phyloP scores from a whole-genome alignment of 2,797 vertebrate species.

The Acanthornis magna region DNA sequence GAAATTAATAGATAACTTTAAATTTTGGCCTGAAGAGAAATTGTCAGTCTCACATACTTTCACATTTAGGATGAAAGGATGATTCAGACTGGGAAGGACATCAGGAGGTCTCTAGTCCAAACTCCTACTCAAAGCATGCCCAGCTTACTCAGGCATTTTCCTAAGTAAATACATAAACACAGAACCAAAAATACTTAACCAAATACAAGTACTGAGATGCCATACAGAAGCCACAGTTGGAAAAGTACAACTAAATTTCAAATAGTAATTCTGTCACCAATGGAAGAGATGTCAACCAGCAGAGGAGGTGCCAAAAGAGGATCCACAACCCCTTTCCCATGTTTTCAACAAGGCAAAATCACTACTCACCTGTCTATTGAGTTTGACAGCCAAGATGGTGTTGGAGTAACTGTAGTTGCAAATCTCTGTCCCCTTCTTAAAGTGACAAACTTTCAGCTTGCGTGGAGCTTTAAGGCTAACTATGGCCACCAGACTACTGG shows the following conservation, averaged over 20 bases:
- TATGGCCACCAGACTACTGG: conserved; percentile 96
- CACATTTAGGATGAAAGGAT: neutral
- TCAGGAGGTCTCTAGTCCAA: neutral
- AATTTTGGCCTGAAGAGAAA: neutral
- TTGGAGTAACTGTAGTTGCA: conserved; percentile 99
- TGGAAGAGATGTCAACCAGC: neutral
- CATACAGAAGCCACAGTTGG: neutral
- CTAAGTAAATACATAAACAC: neutral
- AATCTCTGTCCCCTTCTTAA: conserved; percentile 99
- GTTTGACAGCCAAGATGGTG: conserved; percentile 96
- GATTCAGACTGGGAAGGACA: neutral
- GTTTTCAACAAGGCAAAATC: neutral
- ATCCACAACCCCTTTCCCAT: neutral
- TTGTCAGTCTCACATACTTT: neutral
- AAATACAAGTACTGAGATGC: neutral
- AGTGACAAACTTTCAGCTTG: conserved; percentile 98
- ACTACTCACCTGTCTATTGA: conserved; percentile 92
- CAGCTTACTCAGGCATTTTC: neutral
- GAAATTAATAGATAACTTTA: neutral
- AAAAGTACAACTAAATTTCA: neutral
- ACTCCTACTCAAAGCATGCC: neutral
- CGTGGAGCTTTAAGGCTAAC: conserved; percentile 98
- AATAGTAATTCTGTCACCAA: neutral
- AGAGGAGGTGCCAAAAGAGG: neutral
- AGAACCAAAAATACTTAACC: neutral